Evolutionary conservation across 1,140 invertebrate genomes (phyloP).

Genomic region (Plodia interpunctella): DNA sequence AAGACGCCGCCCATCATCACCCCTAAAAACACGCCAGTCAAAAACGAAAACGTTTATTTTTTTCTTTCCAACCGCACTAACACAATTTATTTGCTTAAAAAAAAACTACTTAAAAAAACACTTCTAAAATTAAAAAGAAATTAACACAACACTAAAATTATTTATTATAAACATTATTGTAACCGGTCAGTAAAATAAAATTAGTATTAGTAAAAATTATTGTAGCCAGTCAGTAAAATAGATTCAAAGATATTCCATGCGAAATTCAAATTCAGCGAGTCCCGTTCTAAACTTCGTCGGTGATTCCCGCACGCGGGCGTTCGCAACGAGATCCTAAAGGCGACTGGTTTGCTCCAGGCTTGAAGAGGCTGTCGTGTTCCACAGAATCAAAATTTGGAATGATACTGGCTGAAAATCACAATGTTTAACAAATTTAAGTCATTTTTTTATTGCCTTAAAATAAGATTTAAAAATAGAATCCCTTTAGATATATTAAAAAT

Average conservation of each 20-base stretch:
- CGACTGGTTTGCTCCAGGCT: neutral
- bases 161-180: neutral
- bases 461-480: neutral
- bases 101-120: neutral
- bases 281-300: neutral
- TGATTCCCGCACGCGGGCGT: neutral
- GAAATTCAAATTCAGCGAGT: neutral
- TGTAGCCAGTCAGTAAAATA: neutral
- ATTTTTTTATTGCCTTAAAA: neutral
- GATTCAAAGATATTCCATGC: neutral
- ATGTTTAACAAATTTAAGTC: neutral
- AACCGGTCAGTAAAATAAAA: neutral
- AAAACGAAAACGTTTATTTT: neutral
- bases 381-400: too few relatives aligned
- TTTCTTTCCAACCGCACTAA: neutral
- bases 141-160: neutral
- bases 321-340: neutral
- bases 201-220: neutral
- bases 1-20: constrained; percentile 1
- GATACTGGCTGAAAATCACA: neutral
- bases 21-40: neutral
- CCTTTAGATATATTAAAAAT: neutral
- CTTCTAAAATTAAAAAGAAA: neutral
- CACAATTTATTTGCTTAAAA: neutral
- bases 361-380: neutral